A percentile compares a stretch with the other conserved stretches of the same genome.
These are phyloP conservation scores for Lepus timidus DNA, from an alignment of 2,113 vertebrate genomes.

Conservation along the genomic window DNA sequence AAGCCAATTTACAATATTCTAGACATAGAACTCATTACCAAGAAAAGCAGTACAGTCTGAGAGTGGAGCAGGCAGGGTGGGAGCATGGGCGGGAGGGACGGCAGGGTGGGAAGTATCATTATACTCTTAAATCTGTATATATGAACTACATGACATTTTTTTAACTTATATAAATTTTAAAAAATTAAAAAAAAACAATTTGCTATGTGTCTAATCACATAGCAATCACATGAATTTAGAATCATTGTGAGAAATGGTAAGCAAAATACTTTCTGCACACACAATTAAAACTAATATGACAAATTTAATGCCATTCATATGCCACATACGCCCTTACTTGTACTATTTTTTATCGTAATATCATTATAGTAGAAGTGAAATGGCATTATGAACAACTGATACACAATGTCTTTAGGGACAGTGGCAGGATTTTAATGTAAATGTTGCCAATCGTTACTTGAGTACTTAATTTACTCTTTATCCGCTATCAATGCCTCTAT, in stretches of 20 bases:
- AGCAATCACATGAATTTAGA: background rate
- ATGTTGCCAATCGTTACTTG: background rate
- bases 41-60: background rate
- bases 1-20: background rate
- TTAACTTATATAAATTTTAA: no score
- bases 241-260: background rate
- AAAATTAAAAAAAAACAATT: background rate
- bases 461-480: background rate
- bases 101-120: no score
- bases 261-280: background rate
- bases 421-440: background rate
- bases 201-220: background rate
- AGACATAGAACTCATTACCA: background rate
- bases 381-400: background rate
- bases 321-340: background rate
- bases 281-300: background rate
- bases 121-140: no score
- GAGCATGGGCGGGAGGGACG: no score
- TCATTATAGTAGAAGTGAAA: background rate
- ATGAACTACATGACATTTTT: no score
- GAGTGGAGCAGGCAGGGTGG: no score
- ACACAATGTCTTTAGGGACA: background rate
- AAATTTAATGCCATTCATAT: background rate
- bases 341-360: background rate
- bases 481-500: no score